These are phyloP conservation scores for Caretta caretta DNA, from an alignment of 2,113 vertebrate species.

Conservation along the genomic window DNA sequence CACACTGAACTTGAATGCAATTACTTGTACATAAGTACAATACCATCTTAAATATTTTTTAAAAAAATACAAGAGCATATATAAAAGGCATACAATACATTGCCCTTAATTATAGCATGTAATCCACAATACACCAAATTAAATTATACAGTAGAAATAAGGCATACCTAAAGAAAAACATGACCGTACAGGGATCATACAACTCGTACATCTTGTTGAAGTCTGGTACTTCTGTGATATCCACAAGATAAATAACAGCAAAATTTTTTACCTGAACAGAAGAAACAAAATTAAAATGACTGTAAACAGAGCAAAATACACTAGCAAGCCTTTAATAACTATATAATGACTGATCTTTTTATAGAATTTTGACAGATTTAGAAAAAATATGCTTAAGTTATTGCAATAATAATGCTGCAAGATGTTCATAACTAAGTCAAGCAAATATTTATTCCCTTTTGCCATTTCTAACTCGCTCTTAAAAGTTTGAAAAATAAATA, in stretches of 20 bases:
- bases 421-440: not conserved
- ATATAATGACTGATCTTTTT: not conserved
- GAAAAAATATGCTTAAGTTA: not conserved
- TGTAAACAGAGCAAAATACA: not conserved
- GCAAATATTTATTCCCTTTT: not conserved
- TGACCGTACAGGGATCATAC: constrained; percentile 97
- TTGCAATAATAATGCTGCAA: not conserved
- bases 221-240: constrained; percentile 98
- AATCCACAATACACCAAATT: not conserved
- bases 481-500: not conserved
- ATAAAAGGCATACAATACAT: not conserved
- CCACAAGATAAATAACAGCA: constrained; percentile 98
- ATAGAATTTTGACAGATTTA: not conserved
- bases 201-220: constrained; percentile 99
- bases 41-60: not conserved
- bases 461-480: not conserved
- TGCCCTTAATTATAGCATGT: not conserved
- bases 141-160: not conserved
- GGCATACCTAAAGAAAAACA: constrained; percentile 98
- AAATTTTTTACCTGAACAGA: constrained; percentile 95
- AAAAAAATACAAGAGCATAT: not conserved
- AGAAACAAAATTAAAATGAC: constrained; percentile 35
- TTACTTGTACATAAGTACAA: not conserved
- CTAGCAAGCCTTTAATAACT: not conserved
- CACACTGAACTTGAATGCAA: not conserved